These are phyloP conservation scores for Gymnopithys bicolor DNA, from an alignment of 2,797 vertebrate species.

Conservation along the genomic window DNA sequence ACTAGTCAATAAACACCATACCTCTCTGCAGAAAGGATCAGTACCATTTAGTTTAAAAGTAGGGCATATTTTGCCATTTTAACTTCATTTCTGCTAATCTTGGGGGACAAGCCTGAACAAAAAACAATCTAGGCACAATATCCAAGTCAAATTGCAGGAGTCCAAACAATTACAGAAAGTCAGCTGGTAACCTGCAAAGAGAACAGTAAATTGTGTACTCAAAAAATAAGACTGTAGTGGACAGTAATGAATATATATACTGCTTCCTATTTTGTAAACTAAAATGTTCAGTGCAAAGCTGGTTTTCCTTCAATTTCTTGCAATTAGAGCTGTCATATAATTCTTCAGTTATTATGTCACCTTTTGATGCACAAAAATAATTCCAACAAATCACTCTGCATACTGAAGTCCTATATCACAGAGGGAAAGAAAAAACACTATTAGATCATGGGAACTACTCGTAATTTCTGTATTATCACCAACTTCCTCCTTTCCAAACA, in stretches of 20 bases:
- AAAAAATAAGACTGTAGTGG: neutral
- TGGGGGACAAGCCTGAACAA: neutral
- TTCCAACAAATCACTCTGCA: slow-evolving; percentile 59
- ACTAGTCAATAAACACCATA: neutral
- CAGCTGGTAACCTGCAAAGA: slow-evolving; percentile 58
- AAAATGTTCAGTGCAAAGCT: slow-evolving; percentile 20
- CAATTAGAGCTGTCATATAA: slow-evolving; percentile 39
- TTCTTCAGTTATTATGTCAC: slow-evolving; percentile 61
- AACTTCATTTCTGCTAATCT: slow-evolving; percentile 39
- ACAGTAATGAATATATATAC: slow-evolving; percentile 2
- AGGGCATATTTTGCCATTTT: slow-evolving; percentile 22
- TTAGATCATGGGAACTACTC: slow-evolving; percentile 60
- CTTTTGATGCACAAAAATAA: slow-evolving; percentile 66
- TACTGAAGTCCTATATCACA: slow-evolving; percentile 65
- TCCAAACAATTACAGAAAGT: neutral
- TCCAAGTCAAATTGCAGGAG: slow-evolving; percentile 15
- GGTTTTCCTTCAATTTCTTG: slow-evolving; percentile 46
- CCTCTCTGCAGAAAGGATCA: neutral
- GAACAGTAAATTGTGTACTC: neutral
- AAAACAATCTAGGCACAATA: slow-evolving; percentile 5
- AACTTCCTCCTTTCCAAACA: slow-evolving; percentile 18
- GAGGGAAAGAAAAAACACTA: slow-evolving; percentile 57
- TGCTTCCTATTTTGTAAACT: slow-evolving; percentile 26
- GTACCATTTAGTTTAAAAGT: neutral
- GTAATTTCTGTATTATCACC: slow-evolving; percentile 15